These are phyloP conservation scores for Ophion ellenae DNA, from an alignment of 2,888 invertebrate species.

Conservation along the genomic window DNA sequence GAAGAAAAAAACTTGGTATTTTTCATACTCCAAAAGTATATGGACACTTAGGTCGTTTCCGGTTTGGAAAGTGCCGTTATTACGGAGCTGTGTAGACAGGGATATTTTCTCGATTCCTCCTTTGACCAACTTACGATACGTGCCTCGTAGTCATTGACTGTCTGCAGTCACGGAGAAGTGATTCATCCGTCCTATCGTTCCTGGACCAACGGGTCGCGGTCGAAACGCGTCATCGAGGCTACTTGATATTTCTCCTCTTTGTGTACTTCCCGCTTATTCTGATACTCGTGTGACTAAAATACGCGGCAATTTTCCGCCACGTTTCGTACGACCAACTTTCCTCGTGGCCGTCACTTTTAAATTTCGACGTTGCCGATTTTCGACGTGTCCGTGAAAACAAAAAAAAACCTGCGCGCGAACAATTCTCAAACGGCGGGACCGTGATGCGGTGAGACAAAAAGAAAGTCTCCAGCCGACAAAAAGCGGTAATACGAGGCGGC, in stretches of 20 bases:
- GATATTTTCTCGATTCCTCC: conserved; percentile 25
- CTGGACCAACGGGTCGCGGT: conserved; percentile 58
- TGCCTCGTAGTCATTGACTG: conserved; percentile 27
- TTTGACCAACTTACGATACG: conserved; percentile 38
- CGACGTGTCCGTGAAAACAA: not conserved
- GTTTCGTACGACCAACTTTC: no score
- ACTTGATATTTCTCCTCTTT: conserved; percentile 24
- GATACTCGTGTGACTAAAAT: not conserved
- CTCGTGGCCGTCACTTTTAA: no score
- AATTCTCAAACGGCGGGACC: no score
- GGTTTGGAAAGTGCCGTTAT: conserved; percentile 49
- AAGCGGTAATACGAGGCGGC: not conserved
- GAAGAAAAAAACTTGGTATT: no score
- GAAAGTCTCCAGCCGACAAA: no score
- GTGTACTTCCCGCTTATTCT: not conserved
- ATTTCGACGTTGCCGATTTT: not conserved
- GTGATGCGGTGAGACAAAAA: no score
- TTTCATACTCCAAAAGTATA: not conserved
- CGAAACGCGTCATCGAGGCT: conserved; percentile 55
- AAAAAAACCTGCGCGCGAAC: not conserved
- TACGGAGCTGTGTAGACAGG: conserved; percentile 1
- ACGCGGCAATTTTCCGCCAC: no score
- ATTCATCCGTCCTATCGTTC: conserved; percentile 43
- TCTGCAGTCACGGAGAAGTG: conserved; percentile 39
- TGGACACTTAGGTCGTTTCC: conserved; percentile 38